These are phyloP conservation scores for Periophthalmodon schlosseri DNA, from an alignment of 2,113 vertebrate genomes.

Conservation along the genomic window DNA sequence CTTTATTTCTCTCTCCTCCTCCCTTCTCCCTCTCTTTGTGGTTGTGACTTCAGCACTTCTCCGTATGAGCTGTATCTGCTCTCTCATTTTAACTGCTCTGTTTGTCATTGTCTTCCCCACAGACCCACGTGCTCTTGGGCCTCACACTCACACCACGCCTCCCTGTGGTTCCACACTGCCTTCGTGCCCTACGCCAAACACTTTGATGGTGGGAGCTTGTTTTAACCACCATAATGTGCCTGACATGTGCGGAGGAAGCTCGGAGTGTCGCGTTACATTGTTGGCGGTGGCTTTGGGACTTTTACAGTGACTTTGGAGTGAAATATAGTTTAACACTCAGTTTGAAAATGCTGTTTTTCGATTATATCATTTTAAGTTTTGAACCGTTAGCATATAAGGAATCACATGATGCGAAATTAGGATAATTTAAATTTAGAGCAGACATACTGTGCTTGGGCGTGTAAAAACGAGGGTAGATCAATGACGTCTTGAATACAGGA, in stretches of 20 bases:
- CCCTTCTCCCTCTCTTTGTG: no score
- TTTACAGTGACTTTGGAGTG: conserved; percentile 9
- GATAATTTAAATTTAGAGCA: no score
- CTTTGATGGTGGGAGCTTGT: conserved; percentile 59
- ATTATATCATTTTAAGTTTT: background rate
- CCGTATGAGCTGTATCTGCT: no score
- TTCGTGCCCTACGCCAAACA: conserved; percentile 20
- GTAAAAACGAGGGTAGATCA: no score
- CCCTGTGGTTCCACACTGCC: conserved; percentile 48
- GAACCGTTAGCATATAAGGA: no score
- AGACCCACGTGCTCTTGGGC: no score
- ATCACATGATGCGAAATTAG: no score
- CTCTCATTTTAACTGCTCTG: conserved; percentile 15
- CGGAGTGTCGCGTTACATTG: conserved; percentile 38
- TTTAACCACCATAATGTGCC: conserved; percentile 46
- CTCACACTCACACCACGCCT: conserved; percentile 42
- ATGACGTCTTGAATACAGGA: no score
- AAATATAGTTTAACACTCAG: background rate
- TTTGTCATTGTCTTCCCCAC: background rate
- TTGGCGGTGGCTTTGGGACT: conserved; percentile 11
- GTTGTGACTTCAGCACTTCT: no score
- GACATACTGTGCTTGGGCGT: no score
- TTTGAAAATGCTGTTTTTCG: background rate
- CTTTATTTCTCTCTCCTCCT: no score
- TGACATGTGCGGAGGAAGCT: conserved; percentile 55